Evolutionary conservation across 2,888 invertebrate genomes (phyloP), one percentile per base, ranked within the genome.

Genomic region (Tenodera sinensis): DNA sequence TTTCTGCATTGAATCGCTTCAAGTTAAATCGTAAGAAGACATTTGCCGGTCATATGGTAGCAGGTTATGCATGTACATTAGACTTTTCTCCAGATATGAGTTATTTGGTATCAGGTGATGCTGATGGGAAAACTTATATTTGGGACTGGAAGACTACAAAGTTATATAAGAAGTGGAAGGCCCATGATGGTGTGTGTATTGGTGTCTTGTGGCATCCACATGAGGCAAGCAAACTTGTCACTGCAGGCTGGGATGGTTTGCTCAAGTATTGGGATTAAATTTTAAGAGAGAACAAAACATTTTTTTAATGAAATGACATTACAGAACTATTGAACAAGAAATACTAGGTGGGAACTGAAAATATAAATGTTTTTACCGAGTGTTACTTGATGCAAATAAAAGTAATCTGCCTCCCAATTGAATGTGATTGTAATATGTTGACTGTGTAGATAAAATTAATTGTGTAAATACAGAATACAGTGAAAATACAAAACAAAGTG

Each of bases 131-230:
- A 93, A 97, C 98, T 92, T 99, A 98, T 93, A 96, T 99, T 84
- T 99, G 99, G 99, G 99, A 99, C 93, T 99, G 99, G 99, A 99
- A 99, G 93, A 98, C 99, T 0, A 99, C 99, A 91, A 99, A 99
- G 94, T 94, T 99, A 90, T 98, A 98, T 94, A 98, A 98, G 93
- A 99, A 99, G 93, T 99, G 99, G 98, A 99, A 99, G 93, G 99
- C 99, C 0, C 99, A 99, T 93, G 99, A 99, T 91, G 98, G 98
- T 90, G 99, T 99, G 27, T 99, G 99, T 93, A 99, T 99, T 90
- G 96, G 96, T 27, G 96, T 97, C 0, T 94, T 99, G 27, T 99
- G 99, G 99, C 99, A 99, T 94, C 99, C 99, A 0, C 99, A 99
- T 92, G 99, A 99, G 93, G 97, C 99, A 3, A 99, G 99, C 92